Base-by-base conservation (phyloP, 1,140 invertebrate genomes). In the Dinoponera quadriceps region DNA sequence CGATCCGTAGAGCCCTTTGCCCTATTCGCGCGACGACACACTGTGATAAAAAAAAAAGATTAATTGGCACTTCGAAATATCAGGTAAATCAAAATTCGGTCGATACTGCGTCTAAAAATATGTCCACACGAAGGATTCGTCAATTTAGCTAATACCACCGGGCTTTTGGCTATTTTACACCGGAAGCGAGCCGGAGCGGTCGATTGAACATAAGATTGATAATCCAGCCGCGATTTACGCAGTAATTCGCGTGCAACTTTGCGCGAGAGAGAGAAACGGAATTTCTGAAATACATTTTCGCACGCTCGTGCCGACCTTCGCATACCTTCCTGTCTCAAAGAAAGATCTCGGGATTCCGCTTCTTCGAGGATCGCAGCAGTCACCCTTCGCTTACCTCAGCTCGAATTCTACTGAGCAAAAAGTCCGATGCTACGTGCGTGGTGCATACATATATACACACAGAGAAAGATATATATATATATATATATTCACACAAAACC, bases 381-480 rank as follows among this genome's bases (percentile, higher is more conserved):
- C 22, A 18, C 68, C 68, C 49, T 20, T 68, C 74, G 18, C 69
- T 78, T 78, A 69, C 22, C 27, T 29, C 33, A 48, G 27, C 16
- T 20, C 44, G 20, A 69, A 18, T 9, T 69, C 14, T 69, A 78
- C 65, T 68, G 22, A 78, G 16, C 57, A 80, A 80, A 80, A 80
- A 80, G 38, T 71, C 14, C 33, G 18, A 69, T 44, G 62, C n/a
- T 44, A 54, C 33, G 14, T n/a, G 33, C 33, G 33, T 80, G 49
- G 7, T 7, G 7, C 33, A 33, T 7, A 33, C 33, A 33, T 7
- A 33, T 33, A 33, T 9, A 44, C 11, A 9, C 7, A 44, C 38
- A 44, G 48, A 68, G 11, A 25, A 1, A 22, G 14, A 65, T 16
- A 65, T 14, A 65, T 16, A 2, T 22, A 27, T 44, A 48, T 7